Evolutionary conservation across 2,888 invertebrate genomes (phyloP), one percentile per base, ranked within the genome.

Genomic region (Labia minor): DNA sequence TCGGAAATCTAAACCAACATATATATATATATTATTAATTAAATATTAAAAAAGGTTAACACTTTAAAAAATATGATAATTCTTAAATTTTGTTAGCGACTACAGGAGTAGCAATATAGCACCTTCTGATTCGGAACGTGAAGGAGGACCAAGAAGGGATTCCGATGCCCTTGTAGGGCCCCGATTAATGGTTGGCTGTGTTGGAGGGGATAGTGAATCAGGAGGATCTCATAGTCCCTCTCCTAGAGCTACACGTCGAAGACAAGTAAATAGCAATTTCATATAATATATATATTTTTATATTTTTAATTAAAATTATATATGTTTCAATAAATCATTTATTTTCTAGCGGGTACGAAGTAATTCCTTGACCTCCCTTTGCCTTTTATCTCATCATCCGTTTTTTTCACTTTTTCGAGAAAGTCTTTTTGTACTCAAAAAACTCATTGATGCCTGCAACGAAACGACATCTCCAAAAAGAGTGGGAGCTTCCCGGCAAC

Each of bases 351-450:
- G 90, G 73, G 82, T 91, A 72, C 84, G 93, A 73, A 95, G 92
- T 79, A 93, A 95, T 78, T 95, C 97, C 14, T 81, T 99, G 72
- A 99, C 99, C 49, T 97, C 98, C 64, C 82, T 99, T 67, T 99
- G 99, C 81, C 86, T 99, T 72, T 85, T 99, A 67, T 97, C 97
- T 70, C 99, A 99, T 83, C 98, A 99, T 82, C 97, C 98, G 37
- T 99, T 99, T 81, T 96, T 99, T 80, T 91, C 97, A 70, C 95
- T 92, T 75, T 99, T 99, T 82, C 90, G 99, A 72, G 95, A 98
- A 82, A 95, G 97, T 82, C 86, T 99, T 73, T 92, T 92, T 81
- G 90, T 96, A 73, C 83, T 99, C 74, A 93, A 95, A 79, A 92
- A 92, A 76, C 82, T 99, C 72, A 95, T 99, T 74, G 97, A 98